Evolutionary conservation across 2,113 vertebrate genomes (phyloP).

Genomic region (Eupsittula cactorum): DNA sequence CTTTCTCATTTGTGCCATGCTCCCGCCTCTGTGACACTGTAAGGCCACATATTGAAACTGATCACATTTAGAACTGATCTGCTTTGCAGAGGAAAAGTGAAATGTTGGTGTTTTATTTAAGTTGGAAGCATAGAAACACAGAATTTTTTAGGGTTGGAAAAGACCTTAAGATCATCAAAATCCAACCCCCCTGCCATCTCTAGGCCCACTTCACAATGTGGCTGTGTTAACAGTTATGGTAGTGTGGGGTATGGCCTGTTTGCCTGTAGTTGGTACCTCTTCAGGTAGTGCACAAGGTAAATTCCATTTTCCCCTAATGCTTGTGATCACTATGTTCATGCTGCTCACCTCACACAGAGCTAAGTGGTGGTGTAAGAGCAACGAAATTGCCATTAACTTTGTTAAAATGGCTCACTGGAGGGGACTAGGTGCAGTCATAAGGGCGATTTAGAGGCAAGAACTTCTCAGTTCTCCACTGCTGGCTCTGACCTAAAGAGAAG

Average conservation of each 20-base stretch:
- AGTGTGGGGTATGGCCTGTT: not conserved
- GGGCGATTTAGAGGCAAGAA: not conserved
- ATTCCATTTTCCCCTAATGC: not conserved
- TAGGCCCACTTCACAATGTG: not conserved
- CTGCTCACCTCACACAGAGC: not conserved
- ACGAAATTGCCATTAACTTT: not conserved
- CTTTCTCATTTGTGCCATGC: not conserved
- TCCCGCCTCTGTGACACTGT: not conserved
- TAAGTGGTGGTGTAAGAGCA: not conserved
- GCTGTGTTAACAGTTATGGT: not conserved
- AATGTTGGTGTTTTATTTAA: not conserved
- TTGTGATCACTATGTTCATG: not conserved
- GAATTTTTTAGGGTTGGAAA: not conserved
- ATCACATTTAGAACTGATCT: not conserved
- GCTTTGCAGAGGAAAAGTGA: not conserved
- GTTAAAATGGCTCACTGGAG: not conserved
- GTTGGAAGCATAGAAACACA: not conserved
- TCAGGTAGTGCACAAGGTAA: not conserved
- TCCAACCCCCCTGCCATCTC: not conserved
- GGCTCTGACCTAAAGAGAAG: not conserved
- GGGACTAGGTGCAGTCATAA: fast-evolving
- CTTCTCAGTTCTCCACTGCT: not conserved
- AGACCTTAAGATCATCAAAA: not conserved
- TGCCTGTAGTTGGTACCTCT: not conserved
- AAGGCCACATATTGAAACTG: not conserved